Conservation (phyloP, 2,797 vertebrate species). For the Sibirionetta formosa region DNA sequence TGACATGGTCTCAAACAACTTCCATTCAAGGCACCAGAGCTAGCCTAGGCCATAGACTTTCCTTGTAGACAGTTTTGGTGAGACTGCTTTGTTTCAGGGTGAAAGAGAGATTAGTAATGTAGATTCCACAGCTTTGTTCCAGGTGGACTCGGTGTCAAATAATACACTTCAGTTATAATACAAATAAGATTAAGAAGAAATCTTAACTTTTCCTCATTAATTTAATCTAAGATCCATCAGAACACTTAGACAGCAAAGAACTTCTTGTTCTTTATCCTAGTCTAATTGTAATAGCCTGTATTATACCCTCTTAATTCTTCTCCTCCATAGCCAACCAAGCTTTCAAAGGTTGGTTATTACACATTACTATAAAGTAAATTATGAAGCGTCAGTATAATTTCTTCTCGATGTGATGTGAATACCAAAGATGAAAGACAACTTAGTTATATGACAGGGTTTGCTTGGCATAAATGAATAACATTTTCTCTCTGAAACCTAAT, state of each 20-base stretch:
- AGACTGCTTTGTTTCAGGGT: background rate
- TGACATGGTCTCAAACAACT: rapidly evolving
- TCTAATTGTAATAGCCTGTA: background rate
- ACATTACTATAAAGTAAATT: background rate
- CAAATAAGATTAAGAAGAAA: background rate
- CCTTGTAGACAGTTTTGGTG: background rate
- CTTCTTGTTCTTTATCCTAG: background rate
- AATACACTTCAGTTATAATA: background rate
- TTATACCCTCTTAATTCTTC: background rate
- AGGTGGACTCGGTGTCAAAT: background rate
- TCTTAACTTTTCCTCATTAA: background rate
- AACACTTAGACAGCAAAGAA: background rate
- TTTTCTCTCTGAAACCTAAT: background rate
- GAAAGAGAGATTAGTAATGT: background rate
- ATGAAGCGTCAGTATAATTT: background rate
- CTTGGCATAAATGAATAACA: background rate
- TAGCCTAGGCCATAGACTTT: background rate
- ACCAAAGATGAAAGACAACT: background rate
- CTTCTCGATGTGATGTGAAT: background rate
- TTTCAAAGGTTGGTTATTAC: background rate
- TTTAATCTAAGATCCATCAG: background rate
- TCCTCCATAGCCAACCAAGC: background rate
- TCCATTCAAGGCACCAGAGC: background rate
- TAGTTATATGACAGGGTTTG: background rate
- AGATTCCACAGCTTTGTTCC: rapidly evolving